Conservation (phyloP, 2,797 vertebrate genomes). For the Pangasius djambal region DNA sequence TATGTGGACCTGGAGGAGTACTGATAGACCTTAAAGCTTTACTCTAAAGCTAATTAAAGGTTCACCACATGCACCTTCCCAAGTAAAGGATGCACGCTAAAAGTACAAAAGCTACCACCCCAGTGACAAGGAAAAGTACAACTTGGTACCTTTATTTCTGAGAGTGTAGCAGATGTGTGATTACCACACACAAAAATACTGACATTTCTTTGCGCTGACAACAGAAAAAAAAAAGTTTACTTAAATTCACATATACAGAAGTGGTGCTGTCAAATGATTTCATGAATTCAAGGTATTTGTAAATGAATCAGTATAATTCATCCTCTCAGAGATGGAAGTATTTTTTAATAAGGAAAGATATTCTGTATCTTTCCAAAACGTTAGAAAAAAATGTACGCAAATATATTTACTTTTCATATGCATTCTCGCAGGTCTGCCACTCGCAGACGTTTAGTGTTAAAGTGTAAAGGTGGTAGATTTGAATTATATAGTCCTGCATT, state of each 20-base stretch:
- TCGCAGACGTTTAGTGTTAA: neutral
- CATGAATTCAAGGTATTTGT: neutral
- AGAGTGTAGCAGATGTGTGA: neutral
- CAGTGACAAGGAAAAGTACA: neutral
- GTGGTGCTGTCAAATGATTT: neutral
- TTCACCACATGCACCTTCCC: neutral
- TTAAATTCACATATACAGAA: neutral
- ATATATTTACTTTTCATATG: neutral
- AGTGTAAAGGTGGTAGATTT: neutral
- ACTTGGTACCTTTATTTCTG: neutral
- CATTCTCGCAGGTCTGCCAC: neutral
- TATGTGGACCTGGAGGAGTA: neutral
- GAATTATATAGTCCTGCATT: neutral
- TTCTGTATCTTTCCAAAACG: neutral
- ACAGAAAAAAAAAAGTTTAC: no score
- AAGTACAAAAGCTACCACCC: neutral
- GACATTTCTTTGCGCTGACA: neutral
- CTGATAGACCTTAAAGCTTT: neutral
- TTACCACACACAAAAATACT: neutral
- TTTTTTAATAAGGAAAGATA: neutral
- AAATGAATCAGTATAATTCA: neutral
- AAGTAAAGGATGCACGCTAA: neutral
- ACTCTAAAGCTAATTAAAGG: neutral
- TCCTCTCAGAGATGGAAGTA: neutral
- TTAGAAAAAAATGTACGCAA: neutral